Evolutionary conservation across 37 sponge, comb jelly and placozoan species (phyloP), one percentile per base, ranked within the genome.

Genomic region (Theonella swinhoei): DNA sequence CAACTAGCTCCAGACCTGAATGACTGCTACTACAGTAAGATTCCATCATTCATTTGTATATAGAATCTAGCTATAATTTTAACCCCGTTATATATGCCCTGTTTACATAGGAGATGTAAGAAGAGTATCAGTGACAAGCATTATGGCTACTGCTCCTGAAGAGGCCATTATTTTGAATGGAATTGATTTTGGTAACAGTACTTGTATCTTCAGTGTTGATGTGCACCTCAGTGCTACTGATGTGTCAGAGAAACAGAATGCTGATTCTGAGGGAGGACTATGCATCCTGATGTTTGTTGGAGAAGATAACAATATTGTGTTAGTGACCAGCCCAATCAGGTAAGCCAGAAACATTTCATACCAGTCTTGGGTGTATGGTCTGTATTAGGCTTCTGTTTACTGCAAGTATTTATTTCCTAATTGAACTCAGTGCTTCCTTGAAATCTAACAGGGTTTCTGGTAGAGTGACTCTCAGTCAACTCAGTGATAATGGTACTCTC

Each of bases 21-120:
- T 43, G 81, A 87, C 67, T 87, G 87, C 75, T 75, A 32, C 65
- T 28, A 74, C 72, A 64, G 81, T 85, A 38, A 68, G 76, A 17
- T 35, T 70, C 7, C n/a, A n/a, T n/a, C n/a, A n/a, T n/a, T n/a
- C n/a, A n/a, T n/a, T n/a, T n/a, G n/a, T n/a, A n/a, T n/a, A n/a
- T n/a, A n/a, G n/a, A n/a, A n/a, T n/a, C n/a, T n/a, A n/a, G n/a
- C n/a, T n/a, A n/a, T n/a, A n/a, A n/a, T n/a, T n/a, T n/a, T n/a
- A n/a, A n/a, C n/a, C n/a, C n/a, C n/a, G n/a, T n/a, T n/a, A n/a
- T n/a, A n/a, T n/a, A n/a, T n/a, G n/a, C n/a, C n/a, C n/a, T n/a
- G n/a, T 47, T 47, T 47, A 7, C 54, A 47, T 47, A 47, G 54
- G 54, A 47, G 54, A 17, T 7, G 54, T 17, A 14, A 47, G 54